Base-by-base conservation (phyloP, 2,113 vertebrate genomes). In the Tetrax tetrax region DNA sequence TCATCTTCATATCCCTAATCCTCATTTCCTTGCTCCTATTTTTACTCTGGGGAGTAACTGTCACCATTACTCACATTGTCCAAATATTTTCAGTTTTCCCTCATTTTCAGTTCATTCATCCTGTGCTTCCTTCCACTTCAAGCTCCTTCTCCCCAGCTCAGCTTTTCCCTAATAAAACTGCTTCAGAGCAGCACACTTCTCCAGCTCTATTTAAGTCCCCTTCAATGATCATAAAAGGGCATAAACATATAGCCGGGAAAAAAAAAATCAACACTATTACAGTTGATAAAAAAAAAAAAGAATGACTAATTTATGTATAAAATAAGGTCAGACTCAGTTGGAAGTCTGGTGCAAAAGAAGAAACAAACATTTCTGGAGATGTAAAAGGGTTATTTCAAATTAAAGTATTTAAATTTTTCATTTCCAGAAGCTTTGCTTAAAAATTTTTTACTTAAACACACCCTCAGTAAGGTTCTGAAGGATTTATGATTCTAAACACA, bases 21-120 rank as follows among this genome's bases (percentile, higher is more conserved):
- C 28, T 91, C 24, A 57, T 65, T 90, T 96, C 77, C 85, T 88
- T 3, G 0, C 41, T 76, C 76, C 47, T 91, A 9, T 86, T 93
- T 93, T 89, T 70, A 86, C 47, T 90, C 37, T 31, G 50, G 17
- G 43, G 77, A 93, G 45, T 66, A 83, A 89, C 61, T 80, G n/a
- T 88, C 84, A 93, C 66, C 70, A 85, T 83, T 45, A 89, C 41
- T 94, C 69, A 72, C n/a, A 77, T 1, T 66, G 82, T 80, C 91
- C 87, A 91, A 33, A 75, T 59, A 59, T 64, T 83, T 78, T 79
- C 83, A 87, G 56, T 56, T 79, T 92, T 89, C 81, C n/a, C 45
- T 89, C 63, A 91, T 87, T 95, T 95, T 95, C 74, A 79, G 17
- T 82, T 93, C 33, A 61, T 91, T 91, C 78, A 82, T 83, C 27